Conservation (phyloP, 2,113 vertebrate species). For the Sylvia atricapilla region DNA sequence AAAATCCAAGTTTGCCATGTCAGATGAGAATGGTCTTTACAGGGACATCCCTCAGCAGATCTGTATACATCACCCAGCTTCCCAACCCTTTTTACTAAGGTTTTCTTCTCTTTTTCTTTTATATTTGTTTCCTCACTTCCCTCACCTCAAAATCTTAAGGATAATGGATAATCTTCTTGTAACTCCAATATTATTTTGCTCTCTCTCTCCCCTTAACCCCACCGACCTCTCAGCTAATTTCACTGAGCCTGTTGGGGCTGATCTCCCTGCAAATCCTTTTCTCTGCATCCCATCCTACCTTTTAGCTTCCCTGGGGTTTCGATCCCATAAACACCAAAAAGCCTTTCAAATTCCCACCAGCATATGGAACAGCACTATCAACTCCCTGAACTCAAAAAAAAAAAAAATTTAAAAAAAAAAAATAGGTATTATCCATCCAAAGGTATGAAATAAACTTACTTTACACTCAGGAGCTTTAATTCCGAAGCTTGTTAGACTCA, state of each 20-base stretch:
- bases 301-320: not conserved
- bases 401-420: not conserved
- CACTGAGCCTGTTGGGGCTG: not conserved
- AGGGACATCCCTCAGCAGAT: not conserved
- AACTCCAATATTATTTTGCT: not conserved
- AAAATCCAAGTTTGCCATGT: not conserved
- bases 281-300: not conserved
- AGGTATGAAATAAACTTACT: not conserved
- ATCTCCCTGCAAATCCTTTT: not conserved
- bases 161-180: not conserved
- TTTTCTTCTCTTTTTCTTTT: not conserved
- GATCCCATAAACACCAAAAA: not conserved
- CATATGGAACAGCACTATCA: not conserved
- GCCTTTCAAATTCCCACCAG: not conserved
- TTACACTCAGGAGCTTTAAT: not conserved
- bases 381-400: not conserved
- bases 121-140: not conserved
- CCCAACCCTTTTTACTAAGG: not conserved
- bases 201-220: not conserved
- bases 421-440: not conserved
- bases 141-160: not conserved
- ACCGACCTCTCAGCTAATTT: not conserved
- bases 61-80: not conserved
- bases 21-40: not conserved
- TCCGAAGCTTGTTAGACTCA: rapidly evolving